phyloP scores from a whole-genome alignment of 2,113 vertebrate genomes.

The Odocoileus hemionus region DNA sequence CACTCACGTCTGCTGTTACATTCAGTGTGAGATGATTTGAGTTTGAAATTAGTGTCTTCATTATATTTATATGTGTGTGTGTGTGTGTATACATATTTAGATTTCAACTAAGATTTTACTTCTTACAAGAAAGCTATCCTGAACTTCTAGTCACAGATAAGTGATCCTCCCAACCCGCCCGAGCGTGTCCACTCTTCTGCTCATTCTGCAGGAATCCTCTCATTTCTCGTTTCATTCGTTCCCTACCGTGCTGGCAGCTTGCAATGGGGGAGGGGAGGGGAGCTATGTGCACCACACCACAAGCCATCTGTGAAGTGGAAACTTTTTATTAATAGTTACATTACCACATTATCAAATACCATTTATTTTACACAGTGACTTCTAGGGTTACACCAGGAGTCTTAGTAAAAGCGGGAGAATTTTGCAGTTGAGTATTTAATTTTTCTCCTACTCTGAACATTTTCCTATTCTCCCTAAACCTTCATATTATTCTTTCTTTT shows the following conservation, averaged over 20 bases:
- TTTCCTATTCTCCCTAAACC: background rate
- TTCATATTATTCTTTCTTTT: background rate
- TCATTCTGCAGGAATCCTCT: background rate
- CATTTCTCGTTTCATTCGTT: background rate
- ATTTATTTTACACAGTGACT: background rate
- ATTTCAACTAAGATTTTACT: background rate
- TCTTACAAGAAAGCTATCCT: background rate
- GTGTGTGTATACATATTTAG: background rate
- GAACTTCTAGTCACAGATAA: background rate
- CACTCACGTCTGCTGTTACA: background rate
- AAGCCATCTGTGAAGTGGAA: background rate
- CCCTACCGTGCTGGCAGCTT: background rate
- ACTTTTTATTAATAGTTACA: background rate
- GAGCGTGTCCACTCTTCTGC: background rate
- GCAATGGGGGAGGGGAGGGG: background rate
- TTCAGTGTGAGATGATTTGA: background rate
- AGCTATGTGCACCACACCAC: background rate
- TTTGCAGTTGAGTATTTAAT: background rate
- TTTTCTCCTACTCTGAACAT: background rate
- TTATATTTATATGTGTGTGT: background rate
- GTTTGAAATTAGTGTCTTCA: background rate
- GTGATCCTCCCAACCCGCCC: background rate
- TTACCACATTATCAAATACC: background rate
- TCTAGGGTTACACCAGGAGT: background rate
- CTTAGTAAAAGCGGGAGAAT: background rate